Base-by-base conservation (phyloP, 2,113 vertebrate species). In the Paramisgurnus dabryanus region DNA sequence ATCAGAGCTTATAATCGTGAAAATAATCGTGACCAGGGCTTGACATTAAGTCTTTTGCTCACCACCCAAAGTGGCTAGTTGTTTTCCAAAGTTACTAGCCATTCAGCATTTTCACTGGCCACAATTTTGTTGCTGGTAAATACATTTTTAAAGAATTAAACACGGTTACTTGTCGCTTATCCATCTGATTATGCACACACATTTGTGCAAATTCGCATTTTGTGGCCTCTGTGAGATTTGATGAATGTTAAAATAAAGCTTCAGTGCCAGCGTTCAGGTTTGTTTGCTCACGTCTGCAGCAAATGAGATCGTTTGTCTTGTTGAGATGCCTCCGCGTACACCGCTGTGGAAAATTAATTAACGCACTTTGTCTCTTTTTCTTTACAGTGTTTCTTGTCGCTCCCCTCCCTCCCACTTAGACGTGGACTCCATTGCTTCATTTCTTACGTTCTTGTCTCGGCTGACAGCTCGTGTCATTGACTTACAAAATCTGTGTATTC, bases 301-400 rank as follows among this genome's bases (percentile, higher is more conserved):
- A 94, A 92, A 93, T 91, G 89, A 93, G 90, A 92, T 83, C 69
- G 89, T 94, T 92, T 90, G 90, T 94, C 92, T 93, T 81, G 17
- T 13, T 86, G 86, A 80, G 86, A 85, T 87, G 87, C 84, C 63
- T 69, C 57, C 61, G 80, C 84, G 79, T 85, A 85, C 89, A 76
- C 91, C 87, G 87, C 88, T 87, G 82, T 82, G 80, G 88, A 86
- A 90, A 91, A 90, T 91, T 90, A 89, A 87, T 90, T 84, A 89
- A 88, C 87, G 83, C 82, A 82, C 79, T 89, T 92, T 92, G 89
- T 90, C 89, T 90, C 89, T 89, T 76, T 88, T 65, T 76, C 80
- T 11, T 84, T 85, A 89, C 88, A 81, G 65, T 85, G 87, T 85
- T 82, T 78, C 41, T 53, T 22, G 78, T 70, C 50, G 18, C 45